Percentiles rank a stretch among this genome's conserved stretches.
These are phyloP conservation scores for Drosophila prostipennis DNA, from an alignment of 2,888 invertebrate genomes.

Conservation along the genomic window DNA sequence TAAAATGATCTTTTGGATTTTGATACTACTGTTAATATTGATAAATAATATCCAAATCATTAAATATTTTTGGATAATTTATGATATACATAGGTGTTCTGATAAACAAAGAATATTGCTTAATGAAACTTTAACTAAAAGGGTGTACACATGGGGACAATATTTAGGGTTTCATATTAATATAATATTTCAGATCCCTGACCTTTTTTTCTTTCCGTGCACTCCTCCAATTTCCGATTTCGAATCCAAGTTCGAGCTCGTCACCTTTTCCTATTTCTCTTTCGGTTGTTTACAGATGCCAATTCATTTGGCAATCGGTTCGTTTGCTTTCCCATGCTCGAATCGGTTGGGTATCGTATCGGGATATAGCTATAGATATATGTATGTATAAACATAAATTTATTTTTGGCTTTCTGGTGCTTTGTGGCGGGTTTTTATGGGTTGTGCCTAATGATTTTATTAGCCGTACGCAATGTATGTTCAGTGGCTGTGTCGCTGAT, in stretches of 20 bases:
- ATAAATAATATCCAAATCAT: no score
- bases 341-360: slow-evolving; percentile 25
- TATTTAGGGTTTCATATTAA: no score
- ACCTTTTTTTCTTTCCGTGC: slow-evolving; percentile 4
- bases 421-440: slow-evolving; percentile 58
- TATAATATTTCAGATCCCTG: no score
- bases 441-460: slow-evolving; percentile 76
- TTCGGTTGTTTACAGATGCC: slow-evolving; percentile 47
- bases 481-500: slow-evolving; percentile 63
- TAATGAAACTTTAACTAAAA: no score
- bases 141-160: no score
- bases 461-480: slow-evolving; percentile 74
- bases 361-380: slow-evolving; percentile 19
- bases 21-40: no score
- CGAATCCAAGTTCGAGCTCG: slow-evolving; percentile 17
- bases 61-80: no score
- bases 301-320: slow-evolving; percentile 65
- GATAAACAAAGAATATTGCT: no score
- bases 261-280: slow-evolving; percentile 20
- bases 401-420: slow-evolving; percentile 27
- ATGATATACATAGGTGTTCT: no score
- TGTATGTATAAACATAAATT: neutral
- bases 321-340: slow-evolving; percentile 39
- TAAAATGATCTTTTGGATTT: no score
- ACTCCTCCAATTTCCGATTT: slow-evolving; percentile 8